Base-by-base conservation (phyloP, 2,888 invertebrate species). In the Macrophya alboannulata region DNA sequence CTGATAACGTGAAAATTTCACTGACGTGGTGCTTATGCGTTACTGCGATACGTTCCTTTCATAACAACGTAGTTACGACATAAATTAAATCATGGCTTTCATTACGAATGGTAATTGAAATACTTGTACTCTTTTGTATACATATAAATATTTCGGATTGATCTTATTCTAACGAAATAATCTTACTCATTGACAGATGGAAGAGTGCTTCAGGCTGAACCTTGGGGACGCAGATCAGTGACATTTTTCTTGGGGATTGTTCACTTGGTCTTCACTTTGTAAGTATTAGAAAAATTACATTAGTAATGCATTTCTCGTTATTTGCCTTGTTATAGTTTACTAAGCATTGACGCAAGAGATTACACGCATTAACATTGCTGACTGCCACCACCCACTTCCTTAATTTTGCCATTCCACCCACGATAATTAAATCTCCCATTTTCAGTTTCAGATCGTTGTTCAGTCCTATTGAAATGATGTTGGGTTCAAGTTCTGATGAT, bases 161-260 rank as follows among this genome's bases (percentile, higher is more conserved):
- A 37, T n/a, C 17, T 10, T 4, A 51, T 51, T 62, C 4, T 40
- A 15, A 81, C 25, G 21, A 81, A 62, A 62, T 21, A 59, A 81
- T 81, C 62, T 62, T 4, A 43, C 62, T 25, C n/a, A 43, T 62
- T 62, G 21, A 31, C 43, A 81, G 81, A 81, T 81, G 81, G 81
- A 43, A 62, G 15, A 15, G 17, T 81, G 59, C 62, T 62, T 31
- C n/a, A 62, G 62, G 15, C 43, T 21, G 81, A 59, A 62, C 81
- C 81, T 15, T 81, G 81, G 81, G 59, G 59, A 0, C 81, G 81
- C 5, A 81, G 43, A 62, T 21, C 37, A 31, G 43, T 62, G 4
- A 15, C 81, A 81, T 62, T 81, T 59, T 81, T 81, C 62, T 43
- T 81, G 43, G 81, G 81, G n/a, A 43, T 81, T 81, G 8, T 62